These are phyloP conservation scores for Penaeus vannamei DNA, from an alignment of 1,140 invertebrate species.

Conservation along the genomic window DNA sequence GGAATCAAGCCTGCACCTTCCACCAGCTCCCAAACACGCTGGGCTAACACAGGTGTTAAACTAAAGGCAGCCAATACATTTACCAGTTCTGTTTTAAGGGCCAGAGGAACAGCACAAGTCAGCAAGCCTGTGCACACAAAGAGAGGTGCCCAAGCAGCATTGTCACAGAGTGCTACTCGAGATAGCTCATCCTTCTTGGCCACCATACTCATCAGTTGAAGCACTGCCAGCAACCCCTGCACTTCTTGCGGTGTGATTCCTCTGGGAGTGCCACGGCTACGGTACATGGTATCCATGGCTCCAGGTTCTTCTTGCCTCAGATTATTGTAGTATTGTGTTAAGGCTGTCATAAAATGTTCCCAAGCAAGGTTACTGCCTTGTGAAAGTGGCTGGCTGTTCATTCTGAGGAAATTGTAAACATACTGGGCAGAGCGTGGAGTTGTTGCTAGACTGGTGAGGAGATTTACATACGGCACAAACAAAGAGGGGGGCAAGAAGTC, in stretches of 20 bases:
- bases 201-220: slow-evolving; percentile 83
- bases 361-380: slow-evolving; percentile 78
- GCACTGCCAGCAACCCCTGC: slow-evolving; percentile 86
- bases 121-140: slow-evolving; percentile 86
- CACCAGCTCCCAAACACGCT: slow-evolving; percentile 85
- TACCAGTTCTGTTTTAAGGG: slow-evolving; percentile 84
- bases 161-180: slow-evolving; percentile 76
- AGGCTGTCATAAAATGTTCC: slow-evolving; percentile 91
- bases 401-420: slow-evolving; percentile 89
- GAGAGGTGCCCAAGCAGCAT: slow-evolving; percentile 87
- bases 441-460: slow-evolving; percentile 86
- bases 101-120: slow-evolving; percentile 86
- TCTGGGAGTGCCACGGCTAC: slow-evolving; percentile 73
- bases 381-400: slow-evolving; percentile 75
- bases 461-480: slow-evolving; percentile 89
- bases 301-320: slow-evolving; percentile 80
- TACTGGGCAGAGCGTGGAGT: slow-evolving; percentile 81
- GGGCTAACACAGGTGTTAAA: slow-evolving; percentile 82
- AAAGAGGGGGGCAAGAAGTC: slow-evolving; percentile 88
- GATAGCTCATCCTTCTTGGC: slow-evolving; percentile 74
- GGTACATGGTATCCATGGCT: slow-evolving; percentile 78
- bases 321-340: slow-evolving; percentile 80
- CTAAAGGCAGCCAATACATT: slow-evolving; percentile 80
- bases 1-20: slow-evolving; percentile 88
- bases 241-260: slow-evolving; percentile 88